phyloP scores from a whole-genome alignment of 2,113 vertebrate species.

The Herpetotheres cachinnans region DNA sequence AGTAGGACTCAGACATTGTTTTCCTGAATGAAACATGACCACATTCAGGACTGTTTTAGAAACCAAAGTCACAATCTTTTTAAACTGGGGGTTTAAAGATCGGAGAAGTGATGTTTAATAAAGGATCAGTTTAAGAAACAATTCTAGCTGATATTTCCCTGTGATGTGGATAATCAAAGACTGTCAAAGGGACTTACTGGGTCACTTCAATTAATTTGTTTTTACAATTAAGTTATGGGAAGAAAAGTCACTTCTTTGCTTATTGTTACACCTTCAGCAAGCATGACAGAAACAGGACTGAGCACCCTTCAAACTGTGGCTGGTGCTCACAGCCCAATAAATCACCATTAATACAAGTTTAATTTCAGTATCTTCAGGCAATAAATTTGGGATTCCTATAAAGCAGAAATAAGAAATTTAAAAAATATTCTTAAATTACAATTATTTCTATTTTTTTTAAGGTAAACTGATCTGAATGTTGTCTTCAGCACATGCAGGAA shows the following conservation, averaged over 20 bases:
- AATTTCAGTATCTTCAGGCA: not conserved
- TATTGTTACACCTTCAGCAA: slow-evolving; percentile 79
- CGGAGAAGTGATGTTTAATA: not conserved
- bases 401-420: not conserved
- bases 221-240: not conserved
- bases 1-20: not conserved
- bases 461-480: not conserved
- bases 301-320: slow-evolving; percentile 71
- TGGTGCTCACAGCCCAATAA: slow-evolving; percentile 66
- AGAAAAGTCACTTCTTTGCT: not conserved
- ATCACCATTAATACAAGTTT: not conserved
- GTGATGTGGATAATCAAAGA: not conserved
- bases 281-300: slow-evolving; percentile 77
- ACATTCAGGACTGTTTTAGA: not conserved
- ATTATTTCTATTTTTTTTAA: not conserved
- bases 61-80: not conserved
- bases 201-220: not conserved
- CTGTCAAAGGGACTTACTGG: not conserved
- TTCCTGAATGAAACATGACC: not conserved
- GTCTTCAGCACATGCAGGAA: not conserved
- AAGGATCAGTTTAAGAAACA: not conserved
- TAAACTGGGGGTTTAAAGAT: not conserved
- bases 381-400: not conserved
- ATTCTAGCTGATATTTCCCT: not conserved
- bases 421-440: not conserved